phyloP scores from a whole-genome alignment of 2,113 vertebrate species.

The Oostethus manadensis region DNA sequence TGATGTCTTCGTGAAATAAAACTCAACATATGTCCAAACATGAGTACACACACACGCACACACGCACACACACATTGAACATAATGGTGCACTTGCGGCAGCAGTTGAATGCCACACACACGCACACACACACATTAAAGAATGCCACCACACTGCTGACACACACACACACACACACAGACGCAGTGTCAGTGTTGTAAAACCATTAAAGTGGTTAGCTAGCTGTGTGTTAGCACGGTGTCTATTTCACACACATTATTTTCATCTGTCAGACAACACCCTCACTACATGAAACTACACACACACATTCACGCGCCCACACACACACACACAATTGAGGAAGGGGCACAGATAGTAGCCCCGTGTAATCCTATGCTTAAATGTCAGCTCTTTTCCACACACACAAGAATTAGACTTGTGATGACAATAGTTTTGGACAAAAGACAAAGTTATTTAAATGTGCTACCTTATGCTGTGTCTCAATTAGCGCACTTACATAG shows the following conservation, averaged over 20 bases:
- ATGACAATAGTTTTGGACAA: too few relatives aligned
- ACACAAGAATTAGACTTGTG: neutral
- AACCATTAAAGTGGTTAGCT: constrained; percentile 62
- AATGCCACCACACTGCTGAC: constrained; percentile 31
- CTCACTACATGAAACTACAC: neutral
- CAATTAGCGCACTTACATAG: too few relatives aligned
- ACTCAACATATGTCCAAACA: constrained; percentile 97
- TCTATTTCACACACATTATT: constrained; percentile 67
- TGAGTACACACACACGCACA: constrained; percentile 70
- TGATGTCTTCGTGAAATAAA: constrained; percentile 98
- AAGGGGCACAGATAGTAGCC: neutral
- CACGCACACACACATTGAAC: constrained; percentile 33
- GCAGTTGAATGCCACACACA: constrained; percentile 62
- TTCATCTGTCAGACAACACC: constrained; percentile 68
- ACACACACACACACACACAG: constrained; percentile 18
- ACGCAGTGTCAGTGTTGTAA: constrained; percentile 32
- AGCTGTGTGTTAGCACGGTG: constrained; percentile 55
- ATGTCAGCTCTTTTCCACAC: constrained; percentile 1
- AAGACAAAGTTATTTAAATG: too few relatives aligned
- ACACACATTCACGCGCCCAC: neutral
- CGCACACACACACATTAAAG: constrained; percentile 39
- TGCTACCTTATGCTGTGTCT: too few relatives aligned
- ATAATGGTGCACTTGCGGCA: constrained; percentile 13
- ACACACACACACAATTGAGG: neutral
- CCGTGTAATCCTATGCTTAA: neutral